Base-by-base conservation (phyloP, 35 echinoderm and acorn worm species). In the Ophiothrix spiculata region DNA sequence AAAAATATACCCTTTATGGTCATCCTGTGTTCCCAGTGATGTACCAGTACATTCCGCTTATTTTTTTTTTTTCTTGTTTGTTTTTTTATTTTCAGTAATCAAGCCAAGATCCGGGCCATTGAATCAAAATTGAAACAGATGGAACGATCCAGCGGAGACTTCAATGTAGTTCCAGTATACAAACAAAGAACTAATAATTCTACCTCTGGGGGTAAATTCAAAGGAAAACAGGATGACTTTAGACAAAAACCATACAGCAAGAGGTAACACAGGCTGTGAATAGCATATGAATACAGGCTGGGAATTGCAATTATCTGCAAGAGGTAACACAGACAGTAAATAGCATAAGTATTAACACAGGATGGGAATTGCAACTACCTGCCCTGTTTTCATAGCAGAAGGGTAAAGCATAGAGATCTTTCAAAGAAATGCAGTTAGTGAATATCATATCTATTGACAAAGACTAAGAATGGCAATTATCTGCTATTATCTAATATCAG, bases 61-160 rank as follows among this genome's bases (percentile, higher is more conserved):
- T 19, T 8, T 31, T 32, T 34, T 35, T 85, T 38, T 35, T 38
- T 0, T 2, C 37, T 74, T 12, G 21, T 35, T 34, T 85, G 16
- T 17, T 1, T 10, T 38, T 64, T 75, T 23, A 25, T 74, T 6
- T 76, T 29, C 80, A 89, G 87, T 38, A 78, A 63, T 23, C 78
- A 89, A 21, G 56, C 87, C 1, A 81, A 89, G 74, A 89, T 89
- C 79, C 63, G 87, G n/a, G 87, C 87, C 32, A 89, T 89, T 23
- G 87, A 89, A 73, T 56, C 46, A n/a, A 89, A 89, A 56, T 21
- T 89, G 79, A 83, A 78, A 83, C 79, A 89, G 56, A 89, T 89
- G 87, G 87, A 89, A 38, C 21, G 79, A 45, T 63, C 87, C 80
- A 75, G 75, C 16, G 19, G 29, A 32, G 80, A 81, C 56, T 89